Base-by-base conservation (phyloP, 1,140 invertebrate species). In the Pectinophora gossypiella region DNA sequence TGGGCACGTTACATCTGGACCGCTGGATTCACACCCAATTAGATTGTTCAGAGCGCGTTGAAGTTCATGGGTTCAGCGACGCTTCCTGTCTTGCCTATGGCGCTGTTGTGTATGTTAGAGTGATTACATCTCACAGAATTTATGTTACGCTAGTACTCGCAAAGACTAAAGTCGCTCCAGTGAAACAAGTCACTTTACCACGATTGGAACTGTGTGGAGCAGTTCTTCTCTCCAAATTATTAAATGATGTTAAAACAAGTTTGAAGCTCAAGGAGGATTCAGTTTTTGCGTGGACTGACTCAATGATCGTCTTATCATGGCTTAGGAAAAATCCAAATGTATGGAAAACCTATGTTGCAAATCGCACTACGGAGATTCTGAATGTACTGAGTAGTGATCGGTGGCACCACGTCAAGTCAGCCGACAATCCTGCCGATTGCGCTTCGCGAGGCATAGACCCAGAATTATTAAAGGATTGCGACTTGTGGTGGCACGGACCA, bases 131-230 rank as follows among this genome's bases (percentile, higher is more conserved):
- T 19, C 0, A 9, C 27, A 32, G 18, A 32, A 4, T 5, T 44
- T 16, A 40, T n/a, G 1, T 27, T 19, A 3, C 16, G 38, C 6
- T 86, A 23, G 32, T 87, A 12, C 51, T 64, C 18, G 62, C 80
- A 2, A 87, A 85, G 62, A 54, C 62, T 15, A 54, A 69, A 44
- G 76, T 88, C 5, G 61, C 84, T 12, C 84, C 87, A 4, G 13
- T 76, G 3, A 78, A 80, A 56, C 48, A 43, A 13, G 52, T 75
- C 0, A 60, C 83, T 3, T 69, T 89, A 19, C 79, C 85, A 2
- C 35, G 78, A 27, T 52, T 89, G 19, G 89, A 90, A 68, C 58
- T 90, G 0, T 80, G 67, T 35, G 88, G 59, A 13, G 81, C 85
- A 0, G 20, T 61, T 0, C 32, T 78, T 7, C 38, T 72, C 0